These are phyloP conservation scores for Oostethus manadensis DNA, from an alignment of 2,113 vertebrate genomes.

Conservation along the genomic window DNA sequence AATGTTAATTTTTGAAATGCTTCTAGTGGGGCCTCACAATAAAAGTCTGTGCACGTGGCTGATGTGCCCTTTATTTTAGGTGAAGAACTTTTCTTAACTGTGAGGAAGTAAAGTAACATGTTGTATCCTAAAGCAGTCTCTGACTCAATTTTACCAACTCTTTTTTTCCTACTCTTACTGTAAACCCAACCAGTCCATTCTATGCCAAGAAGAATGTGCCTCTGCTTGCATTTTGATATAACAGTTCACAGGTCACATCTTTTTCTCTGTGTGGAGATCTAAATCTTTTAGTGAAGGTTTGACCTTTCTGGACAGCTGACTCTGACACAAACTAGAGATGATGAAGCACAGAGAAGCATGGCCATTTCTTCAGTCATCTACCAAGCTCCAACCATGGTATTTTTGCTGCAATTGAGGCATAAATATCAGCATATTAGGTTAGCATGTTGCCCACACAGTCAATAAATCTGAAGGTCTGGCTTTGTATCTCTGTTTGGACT, in stretches of 20 bases:
- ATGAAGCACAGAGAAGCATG: conserved; percentile 52
- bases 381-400: conserved; percentile 18
- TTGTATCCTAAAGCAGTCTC: neutral
- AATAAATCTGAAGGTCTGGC: too few relatives aligned
- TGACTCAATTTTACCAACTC: neutral
- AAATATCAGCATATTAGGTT: neutral
- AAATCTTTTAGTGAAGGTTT: conserved; percentile 67
- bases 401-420: conserved; percentile 3
- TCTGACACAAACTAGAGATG: conserved; percentile 63
- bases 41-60: too few relatives aligned
- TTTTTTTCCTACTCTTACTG: conserved; percentile 17
- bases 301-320: conserved; percentile 70
- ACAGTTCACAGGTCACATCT: conserved; percentile 57
- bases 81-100: too few relatives aligned
- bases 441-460: too few relatives aligned
- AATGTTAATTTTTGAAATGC: too few relatives aligned
- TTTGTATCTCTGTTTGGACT: too few relatives aligned
- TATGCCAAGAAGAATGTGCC: conserved; percentile 25
- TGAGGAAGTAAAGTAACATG: too few relatives aligned
- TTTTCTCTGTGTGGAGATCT: conserved; percentile 61
- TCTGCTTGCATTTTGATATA: conserved; percentile 56
- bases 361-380: conserved; percentile 53
- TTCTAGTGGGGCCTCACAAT: too few relatives aligned
- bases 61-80: too few relatives aligned
- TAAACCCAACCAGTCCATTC: conserved; percentile 25